Conservation (phyloP, 2,113 vertebrate species). For the Puntigrus tetrazona region DNA sequence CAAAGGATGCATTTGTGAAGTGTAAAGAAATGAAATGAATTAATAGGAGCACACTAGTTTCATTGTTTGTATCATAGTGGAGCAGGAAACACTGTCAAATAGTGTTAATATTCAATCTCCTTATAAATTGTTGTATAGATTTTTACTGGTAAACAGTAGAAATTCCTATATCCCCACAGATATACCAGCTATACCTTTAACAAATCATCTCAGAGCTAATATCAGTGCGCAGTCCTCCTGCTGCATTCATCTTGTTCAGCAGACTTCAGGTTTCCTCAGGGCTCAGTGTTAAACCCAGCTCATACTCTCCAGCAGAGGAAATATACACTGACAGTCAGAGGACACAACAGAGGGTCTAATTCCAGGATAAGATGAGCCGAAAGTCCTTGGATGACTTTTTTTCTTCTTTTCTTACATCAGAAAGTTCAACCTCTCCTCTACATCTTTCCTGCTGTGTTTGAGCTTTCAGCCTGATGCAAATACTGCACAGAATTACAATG, state of each 20-base stretch:
- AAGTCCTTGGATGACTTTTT: slow-evolving; percentile 22
- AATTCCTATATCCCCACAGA: not conserved
- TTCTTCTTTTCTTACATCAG: not conserved
- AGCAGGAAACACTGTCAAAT: not conserved
- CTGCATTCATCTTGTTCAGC: slow-evolving; percentile 21
- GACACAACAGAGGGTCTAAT: slow-evolving; percentile 30
- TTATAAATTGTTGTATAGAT: slow-evolving; percentile 5
- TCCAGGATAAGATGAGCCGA: slow-evolving; percentile 30
- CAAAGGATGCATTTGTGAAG: not conserved
- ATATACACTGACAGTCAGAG: slow-evolving; percentile 44
- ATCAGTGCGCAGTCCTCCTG: not conserved
- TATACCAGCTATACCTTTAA: not conserved
- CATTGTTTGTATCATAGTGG: not conserved
- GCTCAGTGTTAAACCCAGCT: slow-evolving; percentile 25
- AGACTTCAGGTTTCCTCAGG: slow-evolving; percentile 7
- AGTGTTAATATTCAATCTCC: not conserved
- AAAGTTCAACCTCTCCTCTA: not conserved
- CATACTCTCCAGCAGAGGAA: slow-evolving; percentile 26
- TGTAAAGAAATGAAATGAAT: not conserved
- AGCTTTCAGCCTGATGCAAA: slow-evolving; percentile 21
- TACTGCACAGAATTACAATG: slow-evolving; percentile 31
- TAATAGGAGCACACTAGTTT: not conserved
- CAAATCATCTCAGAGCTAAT: not conserved
- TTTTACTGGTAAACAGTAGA: not conserved
- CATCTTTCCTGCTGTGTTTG: not conserved